Base-by-base conservation (phyloP, 2,888 invertebrate species). In the Caenorhabditis uteleia region DNA sequence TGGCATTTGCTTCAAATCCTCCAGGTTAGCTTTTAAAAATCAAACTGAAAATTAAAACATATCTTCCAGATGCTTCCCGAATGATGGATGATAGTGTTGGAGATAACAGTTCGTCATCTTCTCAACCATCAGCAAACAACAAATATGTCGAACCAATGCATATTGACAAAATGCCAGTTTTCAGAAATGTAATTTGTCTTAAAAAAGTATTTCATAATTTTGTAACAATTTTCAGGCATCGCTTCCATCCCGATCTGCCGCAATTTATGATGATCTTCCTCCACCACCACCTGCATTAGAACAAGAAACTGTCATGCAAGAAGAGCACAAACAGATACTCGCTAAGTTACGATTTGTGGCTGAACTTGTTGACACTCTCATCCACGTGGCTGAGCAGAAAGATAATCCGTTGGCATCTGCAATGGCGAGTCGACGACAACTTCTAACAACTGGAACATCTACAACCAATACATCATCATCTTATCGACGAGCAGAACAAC, bases 301-400 rank as follows among this genome's bases (percentile, higher is more conserved):
- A 51, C 93, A 94, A 85, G 95, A 97, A 86, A 95, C 95, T 16
- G 88, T 95, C 44, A 88, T 95, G 81, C 93, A 93, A 84, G 90
- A 72, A 26, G 81, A 82, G 45, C 82, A 82, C 46, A 73, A 76
- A 27, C 75, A 75, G 58, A 74, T 78, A n/a, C 88, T 98, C 85
- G 93, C 94, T 20, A 97, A 97, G 86, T 87, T 98, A 76, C 93
- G 95, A 87, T 98, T 97, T 86, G 94, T 97, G 69, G 87, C 94
- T 80, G 93, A 95, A 68, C 87, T 98, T 70, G 93, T 93, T 71
- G 95, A 94, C 84, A 93, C 95, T 84, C 90, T 98, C 59, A 88
- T 93, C 69, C 94, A 95, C 53, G 81, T 86, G 87, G 87, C 87
- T 7, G 84, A 85, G 59, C 83, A 83, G 25, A 82, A 85, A 44